Conservation (phyloP, 2,113 vertebrate species). For the Rhagologus leucostigma region DNA sequence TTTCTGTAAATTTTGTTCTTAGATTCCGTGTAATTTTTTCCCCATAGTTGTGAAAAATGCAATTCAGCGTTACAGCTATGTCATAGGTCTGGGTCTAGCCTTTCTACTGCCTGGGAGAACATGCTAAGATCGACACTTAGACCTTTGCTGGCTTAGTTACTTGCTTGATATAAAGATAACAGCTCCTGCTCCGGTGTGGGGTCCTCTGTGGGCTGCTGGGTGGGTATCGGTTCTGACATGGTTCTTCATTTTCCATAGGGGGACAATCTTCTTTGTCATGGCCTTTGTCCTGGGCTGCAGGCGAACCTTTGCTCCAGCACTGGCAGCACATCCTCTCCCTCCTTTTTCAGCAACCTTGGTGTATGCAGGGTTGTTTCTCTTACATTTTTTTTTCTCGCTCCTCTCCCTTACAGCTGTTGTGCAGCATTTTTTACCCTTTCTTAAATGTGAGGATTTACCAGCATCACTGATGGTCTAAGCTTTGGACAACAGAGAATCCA, state of each 20-base stretch:
- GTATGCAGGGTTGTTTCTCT: neutral
- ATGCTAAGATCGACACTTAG: accelerated
- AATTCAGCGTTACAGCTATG: neutral
- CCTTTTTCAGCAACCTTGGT: neutral
- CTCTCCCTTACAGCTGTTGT: neutral
- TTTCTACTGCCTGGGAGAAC: neutral
- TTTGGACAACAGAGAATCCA: neutral
- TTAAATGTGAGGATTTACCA: neutral
- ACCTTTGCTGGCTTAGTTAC: neutral
- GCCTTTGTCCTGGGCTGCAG: neutral
- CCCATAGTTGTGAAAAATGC: neutral
- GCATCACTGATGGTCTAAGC: neutral
- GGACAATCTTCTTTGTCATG: neutral
- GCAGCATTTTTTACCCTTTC: neutral
- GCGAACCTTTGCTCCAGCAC: neutral
- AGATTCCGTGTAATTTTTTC: neutral
- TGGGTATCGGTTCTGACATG: accelerated
- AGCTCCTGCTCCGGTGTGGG: neutral
- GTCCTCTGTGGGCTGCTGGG: neutral
- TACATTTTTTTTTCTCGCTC: neutral
- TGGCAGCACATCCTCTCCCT: neutral
- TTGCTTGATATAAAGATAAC: neutral
- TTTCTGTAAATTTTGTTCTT: neutral
- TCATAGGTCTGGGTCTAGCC: neutral
- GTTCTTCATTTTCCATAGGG: neutral